Conservation (phyloP, 2,888 invertebrate species). For the Bombyx huttoni region DNA sequence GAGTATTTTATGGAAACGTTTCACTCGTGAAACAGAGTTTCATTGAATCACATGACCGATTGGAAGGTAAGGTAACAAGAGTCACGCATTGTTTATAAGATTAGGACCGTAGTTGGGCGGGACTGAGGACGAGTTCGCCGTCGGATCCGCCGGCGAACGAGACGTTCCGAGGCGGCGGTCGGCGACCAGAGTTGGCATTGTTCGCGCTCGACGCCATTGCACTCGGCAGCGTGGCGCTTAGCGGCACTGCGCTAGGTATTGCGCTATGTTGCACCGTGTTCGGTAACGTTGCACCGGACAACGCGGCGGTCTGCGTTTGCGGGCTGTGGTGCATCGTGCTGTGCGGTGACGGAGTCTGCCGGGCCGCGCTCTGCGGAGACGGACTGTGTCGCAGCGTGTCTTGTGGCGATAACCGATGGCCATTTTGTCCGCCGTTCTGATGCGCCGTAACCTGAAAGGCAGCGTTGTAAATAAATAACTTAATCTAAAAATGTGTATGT, state of each 20-base stretch:
- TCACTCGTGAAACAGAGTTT: conserved; percentile 26
- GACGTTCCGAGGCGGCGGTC: conserved; percentile 57
- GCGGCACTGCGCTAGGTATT: conserved; percentile 7
- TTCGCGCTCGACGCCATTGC: conserved; percentile 9
- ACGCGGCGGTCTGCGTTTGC: conserved; percentile 5
- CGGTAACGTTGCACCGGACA: conserved; percentile 5
- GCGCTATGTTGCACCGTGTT: conserved; percentile 7
- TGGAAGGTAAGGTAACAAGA: conserved; percentile 26
- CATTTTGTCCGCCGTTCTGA: conserved; percentile 3
- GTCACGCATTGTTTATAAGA: conserved; percentile 45
- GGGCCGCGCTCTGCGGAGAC: conserved; percentile 18
- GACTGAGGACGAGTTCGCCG: conserved; percentile 76
- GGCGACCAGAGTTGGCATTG: conserved; percentile 17
- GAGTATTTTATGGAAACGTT: conserved; percentile 42
- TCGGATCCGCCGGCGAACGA: conserved; percentile 63
- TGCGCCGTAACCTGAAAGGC: conserved; percentile 13
- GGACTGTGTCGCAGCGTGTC: conserved; percentile 21
- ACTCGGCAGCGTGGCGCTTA: conserved; percentile 9
- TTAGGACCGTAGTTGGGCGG: conserved; percentile 74
- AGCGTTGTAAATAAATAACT: not conserved
- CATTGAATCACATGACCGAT: conserved; percentile 41
- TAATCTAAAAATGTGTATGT: too few species aligned
- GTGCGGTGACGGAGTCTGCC: conserved; percentile 21
- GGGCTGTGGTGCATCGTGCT: conserved; percentile 26
- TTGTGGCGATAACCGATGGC: conserved; percentile 6